Evolutionary conservation across 2,797 vertebrate genomes (phyloP).

Genomic region (Choloepus didactylus): DNA sequence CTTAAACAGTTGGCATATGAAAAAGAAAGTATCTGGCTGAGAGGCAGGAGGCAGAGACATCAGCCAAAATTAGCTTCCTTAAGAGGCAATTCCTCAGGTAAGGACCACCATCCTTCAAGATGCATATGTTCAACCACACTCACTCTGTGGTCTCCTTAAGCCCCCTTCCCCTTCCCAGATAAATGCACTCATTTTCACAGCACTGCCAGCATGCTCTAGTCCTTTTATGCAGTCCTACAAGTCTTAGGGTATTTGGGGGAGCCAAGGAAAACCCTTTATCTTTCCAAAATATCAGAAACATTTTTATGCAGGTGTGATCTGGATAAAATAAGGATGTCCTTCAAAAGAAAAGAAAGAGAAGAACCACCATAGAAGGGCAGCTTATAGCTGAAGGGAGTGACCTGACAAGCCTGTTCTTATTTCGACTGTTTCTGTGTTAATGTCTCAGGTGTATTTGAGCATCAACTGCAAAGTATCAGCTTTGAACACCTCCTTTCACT

Average conservation of each 20-base stretch:
- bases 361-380: background rate
- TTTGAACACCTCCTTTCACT: background rate
- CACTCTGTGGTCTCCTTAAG: background rate
- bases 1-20: slow-evolving; percentile 81
- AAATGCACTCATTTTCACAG: slow-evolving; percentile 39
- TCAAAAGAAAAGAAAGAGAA: background rate
- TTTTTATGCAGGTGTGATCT: slow-evolving; percentile 10
- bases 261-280: background rate
- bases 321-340: background rate
- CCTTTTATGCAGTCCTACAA: background rate
- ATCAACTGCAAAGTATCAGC: background rate
- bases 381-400: background rate
- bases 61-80: slow-evolving; percentile 10
- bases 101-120: background rate
- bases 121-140: slow-evolving; percentile 49
- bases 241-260: background rate
- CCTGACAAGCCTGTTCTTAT: background rate
- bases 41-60: background rate
- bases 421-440: background rate
- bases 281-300: background rate
- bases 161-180: slow-evolving; percentile 2
- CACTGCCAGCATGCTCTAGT: background rate
- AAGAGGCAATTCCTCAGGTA: background rate
- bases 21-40: slow-evolving; percentile 34
- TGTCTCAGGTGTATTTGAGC: background rate